These are phyloP conservation scores for Andrena fulva DNA, from an alignment of 2,888 invertebrate genomes.

Conservation along the genomic window DNA sequence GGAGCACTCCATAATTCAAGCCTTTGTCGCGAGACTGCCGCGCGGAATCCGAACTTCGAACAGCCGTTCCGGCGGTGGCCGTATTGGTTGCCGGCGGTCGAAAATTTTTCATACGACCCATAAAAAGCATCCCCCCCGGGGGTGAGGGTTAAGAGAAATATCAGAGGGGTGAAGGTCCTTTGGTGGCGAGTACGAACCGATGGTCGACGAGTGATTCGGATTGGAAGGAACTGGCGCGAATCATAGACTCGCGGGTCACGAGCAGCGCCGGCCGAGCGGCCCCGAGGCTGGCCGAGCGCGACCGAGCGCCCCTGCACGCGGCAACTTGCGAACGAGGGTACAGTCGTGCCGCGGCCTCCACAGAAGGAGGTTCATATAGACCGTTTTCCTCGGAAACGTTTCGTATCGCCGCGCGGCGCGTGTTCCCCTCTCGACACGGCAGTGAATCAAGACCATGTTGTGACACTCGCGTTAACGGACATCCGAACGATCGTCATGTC, in stretches of 20 bases:
- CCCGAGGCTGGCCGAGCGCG: conserved; percentile 69
- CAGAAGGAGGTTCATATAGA: conserved; percentile 73
- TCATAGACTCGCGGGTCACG: conserved; percentile 65
- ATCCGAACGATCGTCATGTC: not conserved
- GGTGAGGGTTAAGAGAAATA: conserved; percentile 67
- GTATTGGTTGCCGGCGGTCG: conserved; percentile 41
- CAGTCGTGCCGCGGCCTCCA: conserved; percentile 83
- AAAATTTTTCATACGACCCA: conserved; percentile 67
- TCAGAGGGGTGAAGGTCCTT: conserved; percentile 52
- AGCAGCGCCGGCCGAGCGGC: conserved; percentile 63
- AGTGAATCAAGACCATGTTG: conserved; percentile 30
- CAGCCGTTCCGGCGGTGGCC: conserved; percentile 42
- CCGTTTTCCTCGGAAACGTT: conserved; percentile 25
- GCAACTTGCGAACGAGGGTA: conserved; percentile 78
- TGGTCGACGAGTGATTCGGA: conserved; percentile 56
- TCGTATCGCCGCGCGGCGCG: conserved; percentile 22
- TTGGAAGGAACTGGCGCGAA: conserved; percentile 62
- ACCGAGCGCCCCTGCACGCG: conserved; percentile 76
- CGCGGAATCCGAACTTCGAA: conserved; percentile 43
- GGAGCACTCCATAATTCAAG: conserved; percentile 56
- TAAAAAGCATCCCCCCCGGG: conserved; percentile 52
- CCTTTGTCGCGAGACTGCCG: conserved; percentile 16
- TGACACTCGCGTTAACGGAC: conserved; percentile 19
- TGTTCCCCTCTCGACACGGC: not conserved
- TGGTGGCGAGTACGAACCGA: conserved; percentile 27